phyloP scores from a whole-genome alignment of 2,113 vertebrate genomes.

The Phoxinus phoxinus region DNA sequence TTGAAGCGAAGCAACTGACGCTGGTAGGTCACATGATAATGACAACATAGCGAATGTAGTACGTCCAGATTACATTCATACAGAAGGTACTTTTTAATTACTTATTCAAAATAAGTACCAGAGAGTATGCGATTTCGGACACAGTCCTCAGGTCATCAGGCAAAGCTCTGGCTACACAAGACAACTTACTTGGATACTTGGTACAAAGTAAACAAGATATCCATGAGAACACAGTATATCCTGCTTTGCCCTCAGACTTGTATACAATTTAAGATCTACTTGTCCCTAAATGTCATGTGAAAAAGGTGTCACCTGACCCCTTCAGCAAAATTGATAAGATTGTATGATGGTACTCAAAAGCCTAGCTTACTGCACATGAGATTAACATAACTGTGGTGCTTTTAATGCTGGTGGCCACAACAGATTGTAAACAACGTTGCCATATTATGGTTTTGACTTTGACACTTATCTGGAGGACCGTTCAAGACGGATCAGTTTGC shows the following conservation, averaged over 20 bases:
- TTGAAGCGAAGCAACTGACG: too few relatives aligned
- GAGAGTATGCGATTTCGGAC: too few relatives aligned
- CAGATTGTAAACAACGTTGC: neutral
- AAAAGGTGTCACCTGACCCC: neutral
- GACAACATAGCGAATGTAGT: too few relatives aligned
- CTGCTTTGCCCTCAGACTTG: neutral
- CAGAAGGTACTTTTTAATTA: too few relatives aligned
- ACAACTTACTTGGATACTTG: neutral
- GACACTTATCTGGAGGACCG: neutral
- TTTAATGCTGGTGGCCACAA: neutral
- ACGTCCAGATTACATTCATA: too few relatives aligned
- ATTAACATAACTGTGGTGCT: neutral
- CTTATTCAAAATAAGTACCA: too few relatives aligned
- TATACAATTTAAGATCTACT: neutral
- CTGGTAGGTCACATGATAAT: too few relatives aligned
- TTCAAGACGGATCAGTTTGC: neutral
- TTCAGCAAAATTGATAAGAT: neutral
- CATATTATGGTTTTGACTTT: slow-evolving; percentile 17
- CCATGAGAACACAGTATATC: neutral
- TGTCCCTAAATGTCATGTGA: neutral
- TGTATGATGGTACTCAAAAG: neutral
- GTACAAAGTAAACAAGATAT: neutral
- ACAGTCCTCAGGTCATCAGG: neutral
- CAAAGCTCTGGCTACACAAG: neutral
- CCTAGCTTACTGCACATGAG: neutral